Base-by-base conservation (phyloP, 2,113 vertebrate species). In the Gorsachius goisagi region DNA sequence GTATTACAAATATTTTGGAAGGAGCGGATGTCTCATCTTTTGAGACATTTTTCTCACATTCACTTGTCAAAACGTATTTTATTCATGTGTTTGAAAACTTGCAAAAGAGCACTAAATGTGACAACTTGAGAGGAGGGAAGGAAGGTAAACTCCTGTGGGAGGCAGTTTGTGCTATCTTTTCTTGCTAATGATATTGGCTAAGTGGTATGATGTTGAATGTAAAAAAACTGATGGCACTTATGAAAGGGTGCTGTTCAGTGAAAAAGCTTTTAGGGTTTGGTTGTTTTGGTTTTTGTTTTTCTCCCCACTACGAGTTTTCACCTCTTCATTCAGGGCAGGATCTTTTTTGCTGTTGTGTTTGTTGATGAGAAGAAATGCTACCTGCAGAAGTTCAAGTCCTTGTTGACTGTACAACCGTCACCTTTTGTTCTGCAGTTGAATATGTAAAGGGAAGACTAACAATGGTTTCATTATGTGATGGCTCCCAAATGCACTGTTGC, bases 391-490 rank as follows among this genome's bases (percentile, higher is more conserved):
- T 80, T 91, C 44, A 84, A 77, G 37, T 83, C 68, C 41, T 75
- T 84, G 55, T 86, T 95, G 64, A 91, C 56, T 85, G 69, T 89
- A 33, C 60, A 86, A 50, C 79, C 6, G 28, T 90, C 59, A 59
- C 44, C 52, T 94, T 94, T 97, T 96, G 90, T 93, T 95, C 89
- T 87, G 49, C 45, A 41, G 80, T 9, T 69, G 76, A 89, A 91
- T 90, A 67, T 56, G 45, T 73, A 58, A 89, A 82, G 66, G 63
- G 62, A 64, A 64, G 63, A 32, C 72, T 84, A 91, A 96, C 88
- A 94, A 74, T 94, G 92, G 53, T 60, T 90, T 85, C 74, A 33
- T 95, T 93, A 89, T 95, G 76, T 88, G 72, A 64, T 89, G 80
- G 47, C 63, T 96, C 32, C 81, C 9, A 27, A 95, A 81, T 86